Evolutionary conservation across 2,113 vertebrate species (phyloP).

Genomic region (Patagioenas fasciata): DNA sequence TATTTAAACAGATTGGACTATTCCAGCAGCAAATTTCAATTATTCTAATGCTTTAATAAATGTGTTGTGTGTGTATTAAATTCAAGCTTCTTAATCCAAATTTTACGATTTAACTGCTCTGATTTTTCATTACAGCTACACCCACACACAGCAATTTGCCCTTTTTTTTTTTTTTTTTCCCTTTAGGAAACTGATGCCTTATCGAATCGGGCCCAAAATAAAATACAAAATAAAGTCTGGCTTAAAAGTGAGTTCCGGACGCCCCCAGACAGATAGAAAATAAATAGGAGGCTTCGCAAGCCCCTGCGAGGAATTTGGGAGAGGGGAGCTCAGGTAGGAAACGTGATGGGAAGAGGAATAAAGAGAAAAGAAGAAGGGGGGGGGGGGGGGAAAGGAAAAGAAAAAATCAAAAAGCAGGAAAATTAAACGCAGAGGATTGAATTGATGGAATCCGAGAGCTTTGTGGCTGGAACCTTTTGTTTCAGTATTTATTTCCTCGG

Average conservation of each 20-base stretch:
- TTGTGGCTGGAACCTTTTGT: constrained; percentile 57
- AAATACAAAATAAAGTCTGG: constrained; percentile 9
- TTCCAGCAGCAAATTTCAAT: constrained; percentile 96
- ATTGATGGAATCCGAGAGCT: constrained; percentile 46
- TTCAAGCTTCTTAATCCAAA: constrained; percentile 84
- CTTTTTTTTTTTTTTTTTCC: neutral
- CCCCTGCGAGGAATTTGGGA: neutral
- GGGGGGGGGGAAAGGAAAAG: fast-evolving
- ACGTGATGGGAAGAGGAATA: neutral
- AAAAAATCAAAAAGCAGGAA: constrained; percentile 3
- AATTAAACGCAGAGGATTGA: constrained; percentile 49
- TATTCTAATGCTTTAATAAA: constrained; percentile 95
- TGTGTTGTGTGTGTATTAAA: constrained; percentile 86
- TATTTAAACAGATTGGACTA: constrained; percentile 92
- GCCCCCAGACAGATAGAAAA: neutral
- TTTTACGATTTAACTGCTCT: constrained; percentile 83
- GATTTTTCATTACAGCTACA: constrained; percentile 82
- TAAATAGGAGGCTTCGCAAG: neutral
- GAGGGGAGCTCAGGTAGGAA: neutral
- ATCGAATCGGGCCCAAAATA: constrained; percentile 11
- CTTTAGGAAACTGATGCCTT: constrained; percentile 47
- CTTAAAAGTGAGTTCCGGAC: neutral
- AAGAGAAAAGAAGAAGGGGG: fast-evolving
- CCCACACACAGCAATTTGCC: constrained; percentile 66
- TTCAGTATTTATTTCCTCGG: constrained; percentile 68